phyloP scores from a whole-genome alignment of 2,888 invertebrate species.

The Tiphia femorata region DNA sequence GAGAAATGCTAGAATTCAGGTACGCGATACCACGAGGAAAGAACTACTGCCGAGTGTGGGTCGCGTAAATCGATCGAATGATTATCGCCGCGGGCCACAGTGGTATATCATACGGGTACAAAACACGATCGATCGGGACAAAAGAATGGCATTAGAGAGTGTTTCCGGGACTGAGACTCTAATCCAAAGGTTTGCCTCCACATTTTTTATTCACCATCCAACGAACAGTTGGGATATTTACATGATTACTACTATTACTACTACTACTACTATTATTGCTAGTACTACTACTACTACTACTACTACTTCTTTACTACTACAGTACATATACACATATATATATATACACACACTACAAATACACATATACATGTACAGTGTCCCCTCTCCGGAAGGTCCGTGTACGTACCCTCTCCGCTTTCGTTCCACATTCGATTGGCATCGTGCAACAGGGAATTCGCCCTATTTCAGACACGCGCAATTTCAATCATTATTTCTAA shows the following conservation, averaged over 20 bases:
- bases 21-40: slow-evolving; percentile 45
- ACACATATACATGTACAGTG: background rate
- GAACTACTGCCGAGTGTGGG: slow-evolving; percentile 47
- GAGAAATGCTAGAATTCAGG: slow-evolving; percentile 52
- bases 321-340: background rate
- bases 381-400: background rate
- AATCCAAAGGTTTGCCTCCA: slow-evolving; percentile 68
- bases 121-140: slow-evolving; percentile 55
- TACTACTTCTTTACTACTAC: background rate
- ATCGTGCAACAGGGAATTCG: background rate
- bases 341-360: background rate
- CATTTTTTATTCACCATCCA: slow-evolving; percentile 57
- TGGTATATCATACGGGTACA: slow-evolving; percentile 48
- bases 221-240: slow-evolving; percentile 26
- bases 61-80: slow-evolving; percentile 55
- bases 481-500: background rate
- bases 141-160: slow-evolving; percentile 68
- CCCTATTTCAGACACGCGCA: background rate
- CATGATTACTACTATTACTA: slow-evolving; percentile 7
- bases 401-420: background rate
- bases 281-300: background rate
- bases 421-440: background rate
- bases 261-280: background rate
- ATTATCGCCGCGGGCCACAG: slow-evolving; percentile 54
- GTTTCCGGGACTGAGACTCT: slow-evolving; percentile 67